Percentiles rank a stretch among this genome's conserved stretches.
Evolutionary conservation across 2,113 vertebrate genomes (phyloP).

Genomic region (Caranx ignobilis): DNA sequence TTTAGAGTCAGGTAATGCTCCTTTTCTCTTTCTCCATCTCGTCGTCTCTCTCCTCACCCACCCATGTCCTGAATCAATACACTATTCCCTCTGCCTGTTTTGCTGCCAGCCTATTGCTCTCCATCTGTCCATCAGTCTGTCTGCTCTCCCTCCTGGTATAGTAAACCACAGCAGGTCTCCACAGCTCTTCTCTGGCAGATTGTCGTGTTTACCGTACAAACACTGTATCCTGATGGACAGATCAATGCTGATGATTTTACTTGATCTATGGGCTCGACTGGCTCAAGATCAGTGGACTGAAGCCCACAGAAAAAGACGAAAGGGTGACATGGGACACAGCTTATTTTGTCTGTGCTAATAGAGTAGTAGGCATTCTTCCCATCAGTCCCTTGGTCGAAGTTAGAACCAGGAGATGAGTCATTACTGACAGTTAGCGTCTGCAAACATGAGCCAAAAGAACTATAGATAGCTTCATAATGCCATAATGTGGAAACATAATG

Average conservation of each 20-base stretch:
- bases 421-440: background rate
- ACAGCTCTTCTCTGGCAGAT: conserved; percentile 56
- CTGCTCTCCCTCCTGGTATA: conserved; percentile 43
- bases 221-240: background rate
- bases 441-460: too few species aligned
- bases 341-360: background rate
- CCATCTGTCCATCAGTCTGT: conserved; percentile 69
- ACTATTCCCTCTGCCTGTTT: conserved; percentile 41
- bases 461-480: too few species aligned
- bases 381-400: background rate
- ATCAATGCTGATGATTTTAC: background rate
- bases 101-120: conserved; percentile 44
- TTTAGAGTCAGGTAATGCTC: background rate
- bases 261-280: conserved; percentile 20
- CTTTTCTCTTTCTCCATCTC: conserved; percentile 30
- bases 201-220: conserved; percentile 55
- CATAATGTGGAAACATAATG: too few species aligned
- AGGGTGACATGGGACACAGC: background rate
- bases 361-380: background rate
- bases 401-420: too few species aligned
- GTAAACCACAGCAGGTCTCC: conserved; percentile 48
- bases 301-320: background rate
- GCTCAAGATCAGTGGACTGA: conserved; percentile 24
- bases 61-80: conserved; percentile 51
- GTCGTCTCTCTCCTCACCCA: conserved; percentile 39